These are phyloP conservation scores for Myopa tessellatipennis DNA, from an alignment of 2,888 invertebrate genomes.

Conservation along the genomic window DNA sequence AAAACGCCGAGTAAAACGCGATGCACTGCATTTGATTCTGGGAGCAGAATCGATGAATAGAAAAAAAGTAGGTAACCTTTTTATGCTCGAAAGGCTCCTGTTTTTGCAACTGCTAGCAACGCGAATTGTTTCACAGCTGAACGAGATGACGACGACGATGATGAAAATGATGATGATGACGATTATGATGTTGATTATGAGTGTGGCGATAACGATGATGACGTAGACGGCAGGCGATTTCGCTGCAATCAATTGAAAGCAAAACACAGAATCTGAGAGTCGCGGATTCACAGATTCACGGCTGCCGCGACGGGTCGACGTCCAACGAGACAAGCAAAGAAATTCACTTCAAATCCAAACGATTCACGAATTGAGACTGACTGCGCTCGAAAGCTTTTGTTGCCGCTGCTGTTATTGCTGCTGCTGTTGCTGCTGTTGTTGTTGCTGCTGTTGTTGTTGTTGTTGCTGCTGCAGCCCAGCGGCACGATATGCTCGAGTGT, in stretches of 20 bases:
- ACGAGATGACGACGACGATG: not conserved
- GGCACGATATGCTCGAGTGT: constrained; percentile 4
- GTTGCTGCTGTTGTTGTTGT: not conserved
- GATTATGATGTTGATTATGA: not conserved
- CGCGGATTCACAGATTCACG: constrained; percentile 7
- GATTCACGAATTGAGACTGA: constrained; percentile 40
- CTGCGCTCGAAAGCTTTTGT: constrained; percentile 37
- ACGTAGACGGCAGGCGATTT: not conserved
- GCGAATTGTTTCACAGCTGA: not conserved
- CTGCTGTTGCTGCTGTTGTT: constrained; percentile 1
- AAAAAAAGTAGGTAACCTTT: too few relatives aligned
- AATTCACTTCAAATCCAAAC: constrained; percentile 41
- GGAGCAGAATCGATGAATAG: not conserved
- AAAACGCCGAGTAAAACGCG: too few relatives aligned
- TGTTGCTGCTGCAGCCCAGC: not conserved
- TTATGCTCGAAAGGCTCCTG: not conserved
- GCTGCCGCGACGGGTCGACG: not conserved
- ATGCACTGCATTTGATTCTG: not conserved
- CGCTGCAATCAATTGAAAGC: not conserved
- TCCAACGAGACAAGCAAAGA: constrained; percentile 12
- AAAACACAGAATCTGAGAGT: not conserved
- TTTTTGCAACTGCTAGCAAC: too few relatives aligned
- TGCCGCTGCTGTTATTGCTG: not conserved
- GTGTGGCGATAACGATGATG: not conserved
- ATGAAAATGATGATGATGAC: not conserved